Evolutionary conservation across 1,140 invertebrate genomes (phyloP), one percentile per base, ranked within the genome.

Genomic region (Oscheius sp.): DNA sequence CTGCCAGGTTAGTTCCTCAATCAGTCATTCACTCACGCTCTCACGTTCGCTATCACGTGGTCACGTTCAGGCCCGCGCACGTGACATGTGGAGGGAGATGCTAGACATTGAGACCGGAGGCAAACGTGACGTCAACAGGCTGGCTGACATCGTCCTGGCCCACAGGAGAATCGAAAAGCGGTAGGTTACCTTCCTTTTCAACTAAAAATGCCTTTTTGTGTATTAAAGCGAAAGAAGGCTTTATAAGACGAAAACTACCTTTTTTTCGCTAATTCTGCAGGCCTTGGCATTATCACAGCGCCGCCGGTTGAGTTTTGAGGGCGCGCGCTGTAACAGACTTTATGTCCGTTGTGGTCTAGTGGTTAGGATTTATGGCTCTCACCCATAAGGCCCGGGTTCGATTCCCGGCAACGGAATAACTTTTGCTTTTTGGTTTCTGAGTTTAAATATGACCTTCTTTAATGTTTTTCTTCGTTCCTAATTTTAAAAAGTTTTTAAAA

Each of bases 331-430:
- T n/a, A n/a, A n/a, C n/a, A n/a, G n/a, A n/a, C n/a, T n/a, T n/a
- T n/a, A 20, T 63, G 35, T 69, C 67, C 67, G 52, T 59, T 76
- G 74, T 76, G 69, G 74, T 76, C 74, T 76, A 76, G 74, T 76
- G 90, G 90, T 88, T 90, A 91, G 90, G 90, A 91, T 90, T 90
- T 88, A 89, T 89, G 90, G 90, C 89, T 91, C 88, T 90, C 90
- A 90, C 90, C 89, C 89, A 89, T 89, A 88, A 90, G 90, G 89
- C 89, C 89, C 89, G 89, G 89, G 89, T 90, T 91, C 90, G 89
- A 90, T 90, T 91, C 90, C 90, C 90, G 89, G 90, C 90, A 90
- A 88, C 88, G 36, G 62, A 65, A 65, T 26, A 45, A 13, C 1
- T 63, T 63, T 63, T 63, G n/a, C n/a, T n/a, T n/a, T n/a, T n/a